Percentiles rank a stretch among this genome's conserved stretches.
phyloP scores from a whole-genome alignment of 2,797 vertebrate species.

The Cryptoprocta ferox region DNA sequence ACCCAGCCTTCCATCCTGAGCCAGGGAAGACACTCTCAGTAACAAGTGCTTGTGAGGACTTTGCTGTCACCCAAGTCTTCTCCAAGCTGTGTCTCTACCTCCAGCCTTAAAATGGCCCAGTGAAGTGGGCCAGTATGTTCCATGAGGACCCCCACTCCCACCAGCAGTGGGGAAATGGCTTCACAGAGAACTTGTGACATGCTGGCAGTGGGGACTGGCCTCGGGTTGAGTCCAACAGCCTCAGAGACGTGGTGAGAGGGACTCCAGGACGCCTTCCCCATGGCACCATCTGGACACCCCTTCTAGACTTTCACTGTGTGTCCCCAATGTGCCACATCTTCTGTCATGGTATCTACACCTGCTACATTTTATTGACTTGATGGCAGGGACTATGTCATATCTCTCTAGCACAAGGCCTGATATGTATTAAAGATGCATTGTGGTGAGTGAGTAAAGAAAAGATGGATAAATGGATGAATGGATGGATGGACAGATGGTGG shows the following conservation, averaged over 20 bases:
- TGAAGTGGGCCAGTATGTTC: not conserved
- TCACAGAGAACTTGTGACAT: not conserved
- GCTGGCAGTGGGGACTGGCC: not conserved
- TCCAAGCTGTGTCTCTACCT: not conserved
- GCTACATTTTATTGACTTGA: not conserved
- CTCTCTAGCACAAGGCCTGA: not conserved
- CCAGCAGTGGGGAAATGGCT: not conserved
- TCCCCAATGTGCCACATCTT: not conserved
- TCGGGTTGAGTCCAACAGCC: not conserved
- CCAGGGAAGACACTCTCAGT: not conserved
- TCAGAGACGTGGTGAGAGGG: not conserved
- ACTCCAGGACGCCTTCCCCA: not conserved
- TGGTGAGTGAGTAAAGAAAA: not conserved
- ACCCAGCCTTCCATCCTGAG: not conserved
- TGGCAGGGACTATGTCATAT: not conserved
- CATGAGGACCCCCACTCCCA: too few relatives aligned
- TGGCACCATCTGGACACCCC: too few relatives aligned
- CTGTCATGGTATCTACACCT: too few relatives aligned
- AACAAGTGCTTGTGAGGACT: not conserved
- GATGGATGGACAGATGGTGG: too few relatives aligned
- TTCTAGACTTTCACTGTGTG: not conserved
- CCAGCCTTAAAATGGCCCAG: not conserved
- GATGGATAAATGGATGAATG: not conserved
- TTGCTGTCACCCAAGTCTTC: not conserved
- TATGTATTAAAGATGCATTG: not conserved